Evolutionary conservation across 1,140 invertebrate genomes (phyloP), one percentile per base, ranked within the genome.

Genomic region (Potamilus streckersoni): DNA sequence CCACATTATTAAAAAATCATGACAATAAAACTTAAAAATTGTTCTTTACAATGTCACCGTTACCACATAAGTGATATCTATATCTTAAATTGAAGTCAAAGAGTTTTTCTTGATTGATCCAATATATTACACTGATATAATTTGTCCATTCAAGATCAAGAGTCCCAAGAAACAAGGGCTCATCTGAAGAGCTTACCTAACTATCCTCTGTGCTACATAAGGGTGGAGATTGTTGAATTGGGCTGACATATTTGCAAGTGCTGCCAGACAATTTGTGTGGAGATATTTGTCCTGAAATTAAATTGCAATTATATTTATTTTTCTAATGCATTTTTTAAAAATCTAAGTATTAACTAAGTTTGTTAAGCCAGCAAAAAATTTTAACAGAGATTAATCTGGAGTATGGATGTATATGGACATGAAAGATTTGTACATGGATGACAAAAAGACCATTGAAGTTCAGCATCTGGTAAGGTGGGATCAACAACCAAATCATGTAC

Each of bases 171-270:
- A 19, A n/a, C 17, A 61, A 23, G 38, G 14, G 63, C 13, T 58
- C n/a, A 57, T n/a, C 13, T 23, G 27, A 6, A 15, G 19, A 16
- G 69, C 78, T 78, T 82, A 90, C 89, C 88, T 88, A 69, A 98
- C 92, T 79, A 98, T 90, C 85, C 97, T 93, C 90, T 99, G 97
- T 81, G 96, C 96, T 38, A 99, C 98, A 90, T 98, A 98, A 0
- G 97, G 96, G 91, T 99, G 97, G 27, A 99, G 91, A 74, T 95
- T 93, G 86, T 95, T 93, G 87, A 99, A 99, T 89, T 98, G 95
- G 77, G 95, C 94, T 64, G 96, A 95, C 97, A 99, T 99, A 86
- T 99, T 99, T 59, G 98, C 98, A 76, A 99, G 91, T 11, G 98
- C 97, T 63, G 98, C 98, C 69, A 99, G 91, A 90, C 98, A 90